These are phyloP conservation scores for Felis chaus DNA, from an alignment of 2,113 vertebrate species.

Conservation along the genomic window DNA sequence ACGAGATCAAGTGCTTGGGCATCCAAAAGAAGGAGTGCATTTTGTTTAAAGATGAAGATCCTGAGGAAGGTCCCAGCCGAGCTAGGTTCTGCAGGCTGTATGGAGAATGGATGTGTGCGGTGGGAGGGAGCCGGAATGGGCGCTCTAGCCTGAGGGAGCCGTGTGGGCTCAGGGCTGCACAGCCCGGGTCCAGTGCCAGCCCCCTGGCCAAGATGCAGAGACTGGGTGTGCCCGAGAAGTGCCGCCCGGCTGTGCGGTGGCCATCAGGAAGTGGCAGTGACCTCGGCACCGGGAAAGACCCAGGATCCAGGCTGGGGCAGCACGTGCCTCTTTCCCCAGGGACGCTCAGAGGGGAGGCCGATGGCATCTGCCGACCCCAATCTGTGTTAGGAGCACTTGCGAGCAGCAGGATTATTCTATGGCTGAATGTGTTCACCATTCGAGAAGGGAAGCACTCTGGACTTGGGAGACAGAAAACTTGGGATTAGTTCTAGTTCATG, in stretches of 20 bases:
- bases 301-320: neutral
- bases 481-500: neutral
- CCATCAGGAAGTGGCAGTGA: neutral
- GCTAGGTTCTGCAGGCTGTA: neutral
- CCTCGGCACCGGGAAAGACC: neutral
- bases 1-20: neutral
- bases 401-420: accelerated
- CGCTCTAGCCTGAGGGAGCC: accelerated
- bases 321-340: neutral
- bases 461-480: neutral
- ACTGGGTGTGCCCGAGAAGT: neutral
- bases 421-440: no score
- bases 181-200: accelerated
- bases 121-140: neutral
- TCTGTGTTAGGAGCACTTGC: neutral
- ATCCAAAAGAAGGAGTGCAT: neutral
- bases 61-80: neutral
- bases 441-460: neutral
- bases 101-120: no score
- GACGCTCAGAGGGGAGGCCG: neutral
- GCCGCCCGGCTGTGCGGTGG: neutral
- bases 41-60: neutral
- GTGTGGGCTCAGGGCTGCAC: neutral
- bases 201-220: neutral
- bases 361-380: neutral